phyloP scores from a whole-genome alignment of 2,113 vertebrate genomes.

The Danio rerio region DNA sequence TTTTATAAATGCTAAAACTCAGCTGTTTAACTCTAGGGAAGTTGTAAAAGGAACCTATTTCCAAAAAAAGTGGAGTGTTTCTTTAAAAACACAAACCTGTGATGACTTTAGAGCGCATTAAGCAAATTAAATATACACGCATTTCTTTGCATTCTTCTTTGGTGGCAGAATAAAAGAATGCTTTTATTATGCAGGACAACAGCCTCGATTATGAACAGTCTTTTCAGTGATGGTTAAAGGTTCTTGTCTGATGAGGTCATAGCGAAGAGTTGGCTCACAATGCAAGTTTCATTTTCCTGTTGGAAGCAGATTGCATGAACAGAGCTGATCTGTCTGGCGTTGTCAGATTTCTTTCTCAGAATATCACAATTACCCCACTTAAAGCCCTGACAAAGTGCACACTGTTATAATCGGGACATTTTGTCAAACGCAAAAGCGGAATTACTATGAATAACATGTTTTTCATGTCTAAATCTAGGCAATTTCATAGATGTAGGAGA shows the following conservation, averaged over 20 bases:
- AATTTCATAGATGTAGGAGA: too few relatives aligned
- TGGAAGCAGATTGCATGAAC: background rate
- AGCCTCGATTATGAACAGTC: background rate
- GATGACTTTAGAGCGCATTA: background rate
- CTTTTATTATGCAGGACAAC: background rate
- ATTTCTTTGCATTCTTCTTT: background rate
- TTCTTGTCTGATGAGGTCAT: constrained; percentile 21
- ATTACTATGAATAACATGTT: background rate
- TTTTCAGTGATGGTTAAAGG: background rate
- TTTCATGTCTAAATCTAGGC: too few relatives aligned
- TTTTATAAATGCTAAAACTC: too few relatives aligned
- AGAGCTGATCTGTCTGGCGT: background rate
- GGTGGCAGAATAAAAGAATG: background rate
- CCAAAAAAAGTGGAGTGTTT: too few relatives aligned
- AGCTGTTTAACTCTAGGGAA: too few relatives aligned
- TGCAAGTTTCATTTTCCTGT: background rate
- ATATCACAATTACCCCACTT: background rate
- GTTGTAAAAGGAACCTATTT: too few relatives aligned
- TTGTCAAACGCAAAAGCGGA: background rate
- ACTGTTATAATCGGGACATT: background rate
- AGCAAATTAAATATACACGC: background rate
- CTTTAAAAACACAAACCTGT: too few relatives aligned
- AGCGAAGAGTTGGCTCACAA: background rate
- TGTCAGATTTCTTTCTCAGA: background rate
- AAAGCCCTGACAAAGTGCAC: background rate